Conservation (phyloP, 2,888 invertebrate genomes). For the Idaea straminata region DNA sequence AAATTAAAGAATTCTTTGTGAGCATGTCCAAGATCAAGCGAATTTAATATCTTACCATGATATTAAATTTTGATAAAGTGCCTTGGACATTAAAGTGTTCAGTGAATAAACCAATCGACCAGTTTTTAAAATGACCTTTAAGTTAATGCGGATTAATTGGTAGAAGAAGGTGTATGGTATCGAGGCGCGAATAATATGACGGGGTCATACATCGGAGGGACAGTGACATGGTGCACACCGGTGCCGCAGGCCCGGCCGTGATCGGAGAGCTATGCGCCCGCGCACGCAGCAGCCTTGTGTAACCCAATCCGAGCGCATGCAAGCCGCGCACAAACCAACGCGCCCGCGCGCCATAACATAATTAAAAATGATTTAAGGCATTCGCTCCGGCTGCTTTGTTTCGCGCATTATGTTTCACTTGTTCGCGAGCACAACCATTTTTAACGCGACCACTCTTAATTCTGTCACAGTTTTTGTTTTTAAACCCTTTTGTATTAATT, state of each 20-base stretch:
- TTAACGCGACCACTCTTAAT: constrained; percentile 77
- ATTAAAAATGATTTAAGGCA: constrained; percentile 81
- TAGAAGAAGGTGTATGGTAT: constrained; percentile 20
- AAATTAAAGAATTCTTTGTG: background rate
- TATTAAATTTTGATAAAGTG: background rate
- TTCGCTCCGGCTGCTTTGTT: constrained; percentile 81
- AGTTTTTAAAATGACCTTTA: constrained; percentile 10
- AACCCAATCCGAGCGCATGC: constrained; percentile 56
- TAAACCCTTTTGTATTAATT: constrained; percentile 78
- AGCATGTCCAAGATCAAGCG: background rate
- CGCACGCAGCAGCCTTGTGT: constrained; percentile 46
- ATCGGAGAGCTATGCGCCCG: constrained; percentile 32
- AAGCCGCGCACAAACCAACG: constrained; percentile 36
- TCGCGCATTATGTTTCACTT: constrained; percentile 80
- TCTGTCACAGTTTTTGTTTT: constrained; percentile 75
- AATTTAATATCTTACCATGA: background rate
- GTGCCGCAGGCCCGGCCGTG: constrained; percentile 29
- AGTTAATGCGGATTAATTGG: constrained; percentile 18
- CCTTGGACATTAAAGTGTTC: background rate
- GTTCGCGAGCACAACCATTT: constrained; percentile 72
- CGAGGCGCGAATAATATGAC: constrained; percentile 35
- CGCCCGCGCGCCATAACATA: constrained; percentile 76
- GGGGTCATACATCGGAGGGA: constrained; percentile 46
- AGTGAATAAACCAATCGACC: constrained; percentile 5
- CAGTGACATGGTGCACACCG: constrained; percentile 37